Evolutionary conservation across 1,140 invertebrate genomes (phyloP).

Genomic region (Battus philenor): DNA sequence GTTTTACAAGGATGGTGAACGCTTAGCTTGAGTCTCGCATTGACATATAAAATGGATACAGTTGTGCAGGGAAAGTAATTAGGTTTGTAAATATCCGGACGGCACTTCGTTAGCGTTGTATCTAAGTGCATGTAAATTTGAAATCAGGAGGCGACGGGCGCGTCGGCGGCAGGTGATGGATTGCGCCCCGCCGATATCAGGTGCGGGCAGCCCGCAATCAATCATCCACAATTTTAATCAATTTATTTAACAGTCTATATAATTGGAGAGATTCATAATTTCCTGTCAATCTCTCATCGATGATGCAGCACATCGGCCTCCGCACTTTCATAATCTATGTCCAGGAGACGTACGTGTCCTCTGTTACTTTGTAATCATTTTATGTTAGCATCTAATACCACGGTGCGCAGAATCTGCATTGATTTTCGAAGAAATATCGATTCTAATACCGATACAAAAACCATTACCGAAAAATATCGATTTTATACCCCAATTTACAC

Average conservation of each 20-base stretch:
- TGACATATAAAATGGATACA: too few species aligned
- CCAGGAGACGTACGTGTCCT: not conserved
- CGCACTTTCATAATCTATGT: not conserved
- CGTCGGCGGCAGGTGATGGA: constrained; percentile 33
- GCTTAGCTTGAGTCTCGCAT: too few species aligned
- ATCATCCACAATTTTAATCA: constrained; percentile 54
- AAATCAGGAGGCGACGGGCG: not conserved
- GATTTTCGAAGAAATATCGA: too few species aligned
- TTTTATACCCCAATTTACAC: too few species aligned
- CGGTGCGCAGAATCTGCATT: too few species aligned
- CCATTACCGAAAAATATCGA: not conserved
- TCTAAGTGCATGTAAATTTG: constrained; percentile 5
- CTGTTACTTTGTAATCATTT: not conserved
- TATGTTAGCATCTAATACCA: not conserved
- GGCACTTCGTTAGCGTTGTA: constrained; percentile 4
- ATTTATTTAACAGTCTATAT: constrained; percentile 46
- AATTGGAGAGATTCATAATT: constrained; percentile 30
- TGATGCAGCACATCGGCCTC: not conserved
- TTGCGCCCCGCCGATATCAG: constrained; percentile 33
- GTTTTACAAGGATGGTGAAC: too few species aligned
- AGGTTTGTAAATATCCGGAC: constrained; percentile 5
- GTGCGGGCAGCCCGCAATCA: constrained; percentile 37
- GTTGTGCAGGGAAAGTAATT: too few species aligned
- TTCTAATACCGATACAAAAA: not conserved
- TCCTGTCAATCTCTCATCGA: constrained; percentile 18